A percentile compares a stretch with the other conserved stretches of the same genome.
phyloP scores from a whole-genome alignment of 2,888 invertebrate species.

The Meliscaeva auricollis region DNA sequence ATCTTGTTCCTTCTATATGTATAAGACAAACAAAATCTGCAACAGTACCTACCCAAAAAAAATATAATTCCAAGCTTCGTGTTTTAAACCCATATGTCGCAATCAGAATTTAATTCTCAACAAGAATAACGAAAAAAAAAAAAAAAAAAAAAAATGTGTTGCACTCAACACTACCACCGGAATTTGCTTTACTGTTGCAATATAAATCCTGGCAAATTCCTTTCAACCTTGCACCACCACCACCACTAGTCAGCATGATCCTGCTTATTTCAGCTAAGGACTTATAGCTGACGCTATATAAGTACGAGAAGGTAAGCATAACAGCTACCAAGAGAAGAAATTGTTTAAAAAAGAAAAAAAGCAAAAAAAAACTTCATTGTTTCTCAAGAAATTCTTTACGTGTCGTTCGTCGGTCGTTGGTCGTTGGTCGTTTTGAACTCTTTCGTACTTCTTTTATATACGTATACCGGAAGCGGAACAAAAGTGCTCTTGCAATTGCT shows the following conservation, averaged over 20 bases:
- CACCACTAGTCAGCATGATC: slow-evolving; percentile 24
- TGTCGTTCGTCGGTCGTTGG: slow-evolving; percentile 12
- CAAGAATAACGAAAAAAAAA: slow-evolving; percentile 2
- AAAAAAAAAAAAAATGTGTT: slow-evolving; percentile 60
- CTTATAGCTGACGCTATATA: background rate
- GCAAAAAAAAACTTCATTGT: slow-evolving; percentile 34
- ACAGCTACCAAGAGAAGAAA: background rate
- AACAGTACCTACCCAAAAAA: background rate
- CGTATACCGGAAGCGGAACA: slow-evolving; percentile 12
- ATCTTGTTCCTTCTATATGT: background rate
- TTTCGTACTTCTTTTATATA: slow-evolving; percentile 12
- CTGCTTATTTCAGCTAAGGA: slow-evolving; percentile 27
- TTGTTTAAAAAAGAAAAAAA: background rate
- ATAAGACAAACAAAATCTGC: background rate
- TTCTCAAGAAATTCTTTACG: slow-evolving; percentile 48
- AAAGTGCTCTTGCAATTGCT: slow-evolving; percentile 38
- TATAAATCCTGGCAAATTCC: slow-evolving; percentile 59
- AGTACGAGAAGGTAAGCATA: background rate
- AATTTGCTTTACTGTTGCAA: slow-evolving; percentile 48
- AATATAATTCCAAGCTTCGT: slow-evolving; percentile 32
- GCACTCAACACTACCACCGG: slow-evolving; percentile 54
- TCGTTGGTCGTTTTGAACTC: slow-evolving; percentile 1
- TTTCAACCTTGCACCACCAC: slow-evolving; percentile 31
- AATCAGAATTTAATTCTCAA: slow-evolving; percentile 42
- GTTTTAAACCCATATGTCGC: slow-evolving; percentile 39